Percentiles rank a stretch among this genome's conserved stretches.
These are phyloP conservation scores for Meiosimyza platycephala DNA, from an alignment of 2,888 invertebrate genomes.

Conservation along the genomic window DNA sequence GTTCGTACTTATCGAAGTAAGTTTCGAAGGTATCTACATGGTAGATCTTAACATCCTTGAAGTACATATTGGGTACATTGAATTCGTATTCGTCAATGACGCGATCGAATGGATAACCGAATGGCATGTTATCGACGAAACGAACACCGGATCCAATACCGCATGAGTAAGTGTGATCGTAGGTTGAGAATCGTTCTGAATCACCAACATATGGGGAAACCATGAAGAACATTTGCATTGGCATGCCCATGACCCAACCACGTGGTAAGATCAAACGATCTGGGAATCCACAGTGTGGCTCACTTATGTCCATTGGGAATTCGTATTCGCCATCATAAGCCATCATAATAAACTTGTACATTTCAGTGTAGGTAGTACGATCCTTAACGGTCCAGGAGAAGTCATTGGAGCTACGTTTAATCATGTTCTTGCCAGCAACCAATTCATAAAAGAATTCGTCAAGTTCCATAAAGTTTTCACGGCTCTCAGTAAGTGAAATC, in stretches of 20 bases:
- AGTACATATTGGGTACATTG: constrained; percentile 28
- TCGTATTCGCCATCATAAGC: constrained; percentile 66
- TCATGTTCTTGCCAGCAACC: constrained; percentile 66
- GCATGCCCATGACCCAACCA: constrained; percentile 72
- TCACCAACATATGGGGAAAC: constrained; percentile 68
- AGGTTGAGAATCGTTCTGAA: constrained; percentile 62
- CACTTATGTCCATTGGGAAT: constrained; percentile 65
- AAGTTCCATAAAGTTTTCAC: constrained; percentile 73
- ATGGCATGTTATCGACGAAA: constrained; percentile 71
- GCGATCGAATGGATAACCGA: constrained; percentile 80
- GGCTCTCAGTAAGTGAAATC: constrained; percentile 70
- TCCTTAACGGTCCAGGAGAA: constrained; percentile 70
- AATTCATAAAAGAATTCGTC: constrained; percentile 73
- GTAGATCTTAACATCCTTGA: constrained; percentile 57
- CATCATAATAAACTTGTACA: constrained; percentile 67
- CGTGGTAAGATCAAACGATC: constrained; percentile 74
- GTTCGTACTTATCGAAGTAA: constrained; percentile 50
- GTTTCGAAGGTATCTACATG: constrained; percentile 47
- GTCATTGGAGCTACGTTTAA: constrained; percentile 53
- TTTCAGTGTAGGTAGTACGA: constrained; percentile 65
- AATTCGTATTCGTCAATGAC: constrained; percentile 71
- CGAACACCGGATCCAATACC: constrained; percentile 69
- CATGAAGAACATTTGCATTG: constrained; percentile 72
- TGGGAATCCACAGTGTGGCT: constrained; percentile 71
- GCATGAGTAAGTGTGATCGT: constrained; percentile 67